These are phyloP conservation scores for Junonia oenone DNA, from an alignment of 2,888 invertebrate species.

Conservation along the genomic window DNA sequence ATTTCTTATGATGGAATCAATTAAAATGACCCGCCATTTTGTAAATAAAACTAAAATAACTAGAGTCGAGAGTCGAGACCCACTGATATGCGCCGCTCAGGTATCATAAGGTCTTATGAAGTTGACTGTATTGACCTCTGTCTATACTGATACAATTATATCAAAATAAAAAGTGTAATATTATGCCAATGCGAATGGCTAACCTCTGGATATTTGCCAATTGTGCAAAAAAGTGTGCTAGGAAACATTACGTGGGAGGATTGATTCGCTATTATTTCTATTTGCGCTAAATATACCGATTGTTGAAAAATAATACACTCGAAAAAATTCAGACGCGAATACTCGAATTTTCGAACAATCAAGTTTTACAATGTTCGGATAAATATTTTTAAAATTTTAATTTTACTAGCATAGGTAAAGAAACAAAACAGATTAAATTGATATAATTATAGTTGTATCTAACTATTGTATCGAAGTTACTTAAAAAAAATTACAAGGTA, in stretches of 20 bases:
- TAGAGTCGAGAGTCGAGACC: too few relatives aligned
- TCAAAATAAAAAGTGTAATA: slow-evolving; percentile 38
- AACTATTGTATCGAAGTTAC: too few relatives aligned
- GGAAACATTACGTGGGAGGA: slow-evolving; percentile 5
- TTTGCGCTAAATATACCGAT: not conserved
- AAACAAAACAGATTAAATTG: too few relatives aligned
- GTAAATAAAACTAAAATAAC: not conserved
- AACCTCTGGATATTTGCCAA: slow-evolving; percentile 41
- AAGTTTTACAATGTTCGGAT: too few relatives aligned
- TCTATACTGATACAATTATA: slow-evolving; percentile 17
- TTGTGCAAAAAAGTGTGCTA: slow-evolving; percentile 18
- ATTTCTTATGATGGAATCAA: not conserved
- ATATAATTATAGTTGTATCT: too few relatives aligned
- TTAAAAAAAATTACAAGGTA: too few relatives aligned
- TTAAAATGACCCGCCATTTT: not conserved
- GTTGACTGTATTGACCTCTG: slow-evolving; percentile 16
- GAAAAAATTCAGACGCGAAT: not conserved
- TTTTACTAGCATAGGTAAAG: too few relatives aligned
- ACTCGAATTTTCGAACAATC: too few relatives aligned
- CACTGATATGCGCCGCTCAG: not conserved
- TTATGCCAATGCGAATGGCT: slow-evolving; percentile 25
- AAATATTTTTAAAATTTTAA: too few relatives aligned
- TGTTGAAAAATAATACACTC: not conserved
- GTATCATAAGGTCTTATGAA: not conserved
- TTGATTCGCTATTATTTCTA: slow-evolving; percentile 4